Percentiles rank a stretch among this genome's conserved stretches.
Evolutionary conservation across 1,140 invertebrate species (phyloP).

Genomic region (Schlechtendalia chinensis): DNA sequence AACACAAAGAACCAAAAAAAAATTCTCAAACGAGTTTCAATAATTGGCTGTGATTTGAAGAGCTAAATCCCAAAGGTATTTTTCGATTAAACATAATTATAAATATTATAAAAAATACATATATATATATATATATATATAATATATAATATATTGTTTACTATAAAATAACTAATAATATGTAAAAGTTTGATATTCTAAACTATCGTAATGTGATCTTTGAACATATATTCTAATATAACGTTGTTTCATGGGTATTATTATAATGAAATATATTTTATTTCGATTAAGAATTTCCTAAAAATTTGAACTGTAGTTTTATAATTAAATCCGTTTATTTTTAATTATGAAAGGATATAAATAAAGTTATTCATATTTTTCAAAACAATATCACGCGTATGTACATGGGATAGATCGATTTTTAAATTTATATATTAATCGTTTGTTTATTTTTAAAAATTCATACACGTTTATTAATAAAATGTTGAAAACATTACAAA

Average conservation of each 20-base stretch:
- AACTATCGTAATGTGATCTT: conserved; percentile 15
- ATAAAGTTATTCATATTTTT: neutral
- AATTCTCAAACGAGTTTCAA: conserved; percentile 1
- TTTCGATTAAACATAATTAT: conserved; percentile 12
- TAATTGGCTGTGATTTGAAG: conserved; percentile 34
- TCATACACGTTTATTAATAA: neutral
- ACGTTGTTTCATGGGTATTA: neutral
- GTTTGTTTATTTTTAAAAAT: too few relatives aligned
- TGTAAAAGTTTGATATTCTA: conserved; percentile 19
- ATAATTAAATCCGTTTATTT: neutral
- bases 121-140: neutral
- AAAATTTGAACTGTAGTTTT: neutral
- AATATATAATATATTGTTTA: neutral
- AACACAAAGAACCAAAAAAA: neutral
- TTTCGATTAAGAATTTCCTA: too few relatives aligned
- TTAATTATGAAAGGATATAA: neutral
- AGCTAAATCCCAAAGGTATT: conserved; percentile 43
- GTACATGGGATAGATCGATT: too few relatives aligned
- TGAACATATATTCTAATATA: neutral
- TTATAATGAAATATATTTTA: neutral
- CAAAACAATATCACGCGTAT: too few relatives aligned
- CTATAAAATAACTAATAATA: conserved; percentile 1
- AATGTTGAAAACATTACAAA: neutral
- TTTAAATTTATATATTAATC: conserved; percentile 9
- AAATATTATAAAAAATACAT: neutral